Evolutionary conservation across 1,140 invertebrate genomes (phyloP), one percentile per base, ranked within the genome.

Genomic region (Oncopodura yosiiana): DNA sequence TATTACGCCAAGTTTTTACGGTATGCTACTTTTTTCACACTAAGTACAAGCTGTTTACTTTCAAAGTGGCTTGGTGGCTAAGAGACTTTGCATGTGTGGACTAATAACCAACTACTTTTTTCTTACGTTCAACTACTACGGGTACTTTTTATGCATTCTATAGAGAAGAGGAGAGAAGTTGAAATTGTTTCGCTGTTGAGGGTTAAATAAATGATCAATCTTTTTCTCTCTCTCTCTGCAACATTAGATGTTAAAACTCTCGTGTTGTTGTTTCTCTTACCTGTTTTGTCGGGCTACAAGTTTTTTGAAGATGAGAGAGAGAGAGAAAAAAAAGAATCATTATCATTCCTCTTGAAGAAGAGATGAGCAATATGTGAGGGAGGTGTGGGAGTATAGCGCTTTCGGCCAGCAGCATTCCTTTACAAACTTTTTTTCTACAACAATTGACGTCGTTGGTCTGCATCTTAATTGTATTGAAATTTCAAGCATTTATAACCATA

Each of bases 331-430:
- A 36, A 36, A 11, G 16, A 16, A 36, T 14, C 12, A 36, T 2
- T 11, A 36, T 14, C 12, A 36, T 36, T 37, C 8, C 16, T 41
- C 8, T 8, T 41, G 8, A 16, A 6, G 4, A 43, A 21, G 3
- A 21, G 19, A 11, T 43, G 11, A 23, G 11, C n/a, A 23, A 21
- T 12, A 12, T 9, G 54, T 49, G 54, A 56, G 54, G 54, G 54
- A 50, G 54, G 54, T 39, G 54, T 50, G 54, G 54, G 54, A 50
- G 54, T 56, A 48, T 51, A 49, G 38, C 46, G 54, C 48, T 56
- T 48, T 50, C 48, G 29, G 46, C 36, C 54, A 43, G 38, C 54
- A 44, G n/a, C n/a, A n/a, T n/a, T 50, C 45, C 48, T 34, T 53
- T 45, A 27, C 34, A 27, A 37, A 21, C 39, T 56, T 39, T 49